These are phyloP conservation scores for Campaea margaritaria DNA, from an alignment of 2,888 invertebrate genomes.

Conservation along the genomic window DNA sequence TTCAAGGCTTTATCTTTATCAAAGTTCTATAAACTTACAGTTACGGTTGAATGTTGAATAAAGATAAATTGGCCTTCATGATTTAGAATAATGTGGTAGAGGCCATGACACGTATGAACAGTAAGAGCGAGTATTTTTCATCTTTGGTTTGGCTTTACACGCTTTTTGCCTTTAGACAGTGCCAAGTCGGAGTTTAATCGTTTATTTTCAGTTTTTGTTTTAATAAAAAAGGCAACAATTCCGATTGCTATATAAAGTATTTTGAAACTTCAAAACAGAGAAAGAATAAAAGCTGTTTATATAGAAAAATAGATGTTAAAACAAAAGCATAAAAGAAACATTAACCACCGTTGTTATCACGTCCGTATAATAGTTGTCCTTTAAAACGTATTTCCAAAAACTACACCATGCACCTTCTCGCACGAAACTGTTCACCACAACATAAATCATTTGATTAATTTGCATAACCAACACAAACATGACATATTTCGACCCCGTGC, in stretches of 20 bases:
- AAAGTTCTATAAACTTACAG: not conserved
- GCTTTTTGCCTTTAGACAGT: too few species aligned
- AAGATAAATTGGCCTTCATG: not conserved
- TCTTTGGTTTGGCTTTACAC: too few species aligned
- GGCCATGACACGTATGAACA: too few species aligned
- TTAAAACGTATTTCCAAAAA: slow-evolving; percentile 1
- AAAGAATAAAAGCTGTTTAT: too few species aligned
- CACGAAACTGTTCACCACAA: slow-evolving; percentile 31
- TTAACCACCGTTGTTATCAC: too few species aligned
- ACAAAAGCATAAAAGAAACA: too few species aligned
- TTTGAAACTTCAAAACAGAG: too few species aligned
- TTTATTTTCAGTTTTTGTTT: too few species aligned
- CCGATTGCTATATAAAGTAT: too few species aligned
- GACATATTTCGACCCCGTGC: slow-evolving; percentile 31
- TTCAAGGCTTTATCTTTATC: not conserved
- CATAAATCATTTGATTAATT: slow-evolving; percentile 34
- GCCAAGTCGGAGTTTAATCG: too few species aligned
- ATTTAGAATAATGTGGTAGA: not conserved
- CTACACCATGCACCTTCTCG: slow-evolving; percentile 19
- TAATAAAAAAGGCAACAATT: too few species aligned
- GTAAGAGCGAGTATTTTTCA: not conserved
- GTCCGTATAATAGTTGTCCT: not conserved
- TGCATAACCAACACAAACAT: slow-evolving; percentile 37
- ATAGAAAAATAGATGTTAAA: too few species aligned
- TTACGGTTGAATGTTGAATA: not conserved